Base-by-base conservation (phyloP, 2,888 invertebrate species). In the Lymantria monacha region DNA sequence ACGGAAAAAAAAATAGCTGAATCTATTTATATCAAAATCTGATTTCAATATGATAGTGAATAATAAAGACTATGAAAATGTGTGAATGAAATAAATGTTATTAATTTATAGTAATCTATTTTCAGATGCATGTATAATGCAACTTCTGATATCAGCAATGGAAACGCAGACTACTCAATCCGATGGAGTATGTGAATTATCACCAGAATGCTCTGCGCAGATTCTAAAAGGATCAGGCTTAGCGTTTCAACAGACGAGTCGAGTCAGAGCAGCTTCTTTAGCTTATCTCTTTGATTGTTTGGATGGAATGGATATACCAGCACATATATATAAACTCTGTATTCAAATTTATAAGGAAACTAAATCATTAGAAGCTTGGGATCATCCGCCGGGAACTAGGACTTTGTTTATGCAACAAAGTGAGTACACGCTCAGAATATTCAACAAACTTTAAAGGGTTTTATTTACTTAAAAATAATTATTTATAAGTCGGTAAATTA, bases 381-480 rank as follows among this genome's bases (percentile, higher is more conserved):
- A 89, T 48, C 80, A 88, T 60, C 91, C 91, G 0, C 71, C 87
- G 13, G 91, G 91, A 15, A 88, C 90, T 7, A 81, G 65, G 45
- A 89, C 91, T 1, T 61, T 91, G 41, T 90, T 87, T 68, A 85
- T 91, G 85, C 90, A 89, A 64, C 90, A 91, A 74, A 83, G 91
- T 91, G 72, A 54, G 48, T 14, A 13, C 13, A 5, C 22, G 2
- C 22, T 22, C 22, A 22, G 5, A 22, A 5, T 22, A 22, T 22
- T 22, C 22, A 22, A 22, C 22, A 22, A 22, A 22, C 3, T 22
- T 22, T 22, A 22, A 3, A 3, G 5, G 2, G 22, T 22, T 22
- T 22, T 22, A 22, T 22, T 22, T 22, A 22, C 5, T 22, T 22
- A 22, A 22, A 22, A 22, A 3, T 22, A 3, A 5, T 22, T 3